These are phyloP conservation scores for Drosophila elegans DNA, from an alignment of 1,140 invertebrate species.

Conservation along the genomic window DNA sequence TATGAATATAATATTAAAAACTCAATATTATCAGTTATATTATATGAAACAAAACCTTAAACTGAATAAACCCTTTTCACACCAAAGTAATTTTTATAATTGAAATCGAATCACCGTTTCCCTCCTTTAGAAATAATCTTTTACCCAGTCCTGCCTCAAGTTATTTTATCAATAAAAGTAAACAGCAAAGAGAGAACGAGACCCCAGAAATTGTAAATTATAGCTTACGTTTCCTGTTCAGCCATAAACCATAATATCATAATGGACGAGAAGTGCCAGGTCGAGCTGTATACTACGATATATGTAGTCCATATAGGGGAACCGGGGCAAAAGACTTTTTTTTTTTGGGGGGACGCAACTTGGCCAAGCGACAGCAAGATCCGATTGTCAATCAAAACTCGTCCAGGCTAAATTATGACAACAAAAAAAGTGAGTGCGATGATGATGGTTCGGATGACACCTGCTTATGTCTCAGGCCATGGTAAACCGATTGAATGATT, in stretches of 20 bases:
- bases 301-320: slow-evolving; percentile 18
- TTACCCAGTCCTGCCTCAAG: slow-evolving; percentile 47
- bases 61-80: too few relatives aligned
- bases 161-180: slow-evolving; percentile 47
- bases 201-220: slow-evolving; percentile 34
- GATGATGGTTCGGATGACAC: slow-evolving; percentile 39
- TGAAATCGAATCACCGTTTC: not conserved
- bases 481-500: slow-evolving; percentile 38
- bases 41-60: too few relatives aligned
- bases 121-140: slow-evolving; percentile 16
- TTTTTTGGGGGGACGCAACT: slow-evolving; percentile 31
- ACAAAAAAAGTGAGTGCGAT: slow-evolving; percentile 32
- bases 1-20: not conserved
- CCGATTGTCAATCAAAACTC: slow-evolving; percentile 76
- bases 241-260: slow-evolving; percentile 52
- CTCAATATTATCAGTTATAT: too few relatives aligned
- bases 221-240: slow-evolving; percentile 44
- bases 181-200: slow-evolving; percentile 24
- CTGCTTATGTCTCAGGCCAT: slow-evolving; percentile 42
- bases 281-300: slow-evolving; percentile 9
- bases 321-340: slow-evolving; percentile 27
- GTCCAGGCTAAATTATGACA: slow-evolving; percentile 19
- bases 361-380: slow-evolving; percentile 61
- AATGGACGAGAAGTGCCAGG: slow-evolving; percentile 45
- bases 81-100: not conserved